Conservation (phyloP, 2,888 invertebrate genomes). For the Herminia tarsipennalis region DNA sequence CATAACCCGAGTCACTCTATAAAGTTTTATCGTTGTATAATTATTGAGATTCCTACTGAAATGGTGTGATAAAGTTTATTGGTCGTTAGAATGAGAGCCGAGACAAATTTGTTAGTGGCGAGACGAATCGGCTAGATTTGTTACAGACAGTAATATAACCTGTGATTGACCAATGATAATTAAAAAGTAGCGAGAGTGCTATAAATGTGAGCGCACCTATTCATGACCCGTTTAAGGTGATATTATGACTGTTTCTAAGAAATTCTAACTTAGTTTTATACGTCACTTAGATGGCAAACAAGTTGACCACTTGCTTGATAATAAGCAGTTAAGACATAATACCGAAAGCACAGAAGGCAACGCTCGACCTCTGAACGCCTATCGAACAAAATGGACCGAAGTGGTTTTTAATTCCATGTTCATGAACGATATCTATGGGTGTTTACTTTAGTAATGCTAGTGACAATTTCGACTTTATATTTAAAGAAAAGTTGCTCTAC, state of each 20-base stretch:
- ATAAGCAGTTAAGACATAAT: too few species aligned
- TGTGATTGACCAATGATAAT: conserved; percentile 76
- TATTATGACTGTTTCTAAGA: conserved; percentile 16
- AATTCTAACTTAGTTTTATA: too few species aligned
- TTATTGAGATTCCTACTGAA: conserved; percentile 79
- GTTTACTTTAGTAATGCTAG: too few species aligned
- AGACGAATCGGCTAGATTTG: conserved; percentile 68
- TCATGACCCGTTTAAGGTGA: conserved; percentile 25
- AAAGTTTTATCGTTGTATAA: conserved; percentile 71
- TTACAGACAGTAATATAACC: conserved; percentile 58
- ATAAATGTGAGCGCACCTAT: conserved; percentile 47
- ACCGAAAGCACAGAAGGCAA: too few species aligned
- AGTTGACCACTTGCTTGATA: too few species aligned
- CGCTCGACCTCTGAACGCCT: too few species aligned
- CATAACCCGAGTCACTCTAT: conserved; percentile 59
- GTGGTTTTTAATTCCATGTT: too few species aligned
- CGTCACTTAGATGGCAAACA: too few species aligned
- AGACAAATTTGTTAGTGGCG: conserved; percentile 70
- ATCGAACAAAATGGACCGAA: too few species aligned
- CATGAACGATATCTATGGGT: too few species aligned
- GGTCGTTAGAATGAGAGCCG: conserved; percentile 75
- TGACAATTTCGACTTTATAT: too few species aligned
- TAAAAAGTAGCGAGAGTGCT: conserved; percentile 73
- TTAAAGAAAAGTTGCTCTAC: too few species aligned
- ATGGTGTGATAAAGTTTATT: conserved; percentile 81